Conservation (phyloP, 2,113 vertebrate genomes). For the Eidolon helvum region DNA sequence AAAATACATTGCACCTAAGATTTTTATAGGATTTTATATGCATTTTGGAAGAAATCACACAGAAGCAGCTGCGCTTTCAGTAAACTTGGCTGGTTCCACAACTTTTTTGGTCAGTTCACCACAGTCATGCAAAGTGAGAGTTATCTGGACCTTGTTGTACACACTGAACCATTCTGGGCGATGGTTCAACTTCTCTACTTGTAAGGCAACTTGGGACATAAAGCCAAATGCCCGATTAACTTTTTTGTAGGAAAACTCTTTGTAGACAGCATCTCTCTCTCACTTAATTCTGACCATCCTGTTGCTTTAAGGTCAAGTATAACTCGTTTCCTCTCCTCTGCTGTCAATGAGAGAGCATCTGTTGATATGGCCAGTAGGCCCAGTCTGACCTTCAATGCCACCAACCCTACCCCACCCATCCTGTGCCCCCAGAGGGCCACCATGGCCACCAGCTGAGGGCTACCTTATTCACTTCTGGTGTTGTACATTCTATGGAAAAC, state of each 20-base stretch:
- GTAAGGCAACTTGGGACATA: too few relatives aligned
- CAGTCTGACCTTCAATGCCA: too few relatives aligned
- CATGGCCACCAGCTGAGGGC: too few relatives aligned
- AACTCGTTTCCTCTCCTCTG: slow-evolving; percentile 89
- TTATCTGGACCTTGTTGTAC: slow-evolving; percentile 92
- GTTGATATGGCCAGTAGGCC: slow-evolving; percentile 78
- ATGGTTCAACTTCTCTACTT: too few relatives aligned
- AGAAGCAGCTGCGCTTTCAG: slow-evolving; percentile 89
- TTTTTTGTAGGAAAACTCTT: slow-evolving; percentile 95
- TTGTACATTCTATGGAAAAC: not conserved
- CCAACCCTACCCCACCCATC: too few relatives aligned
- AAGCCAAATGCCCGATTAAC: slow-evolving; percentile 89
- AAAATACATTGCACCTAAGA: not conserved
- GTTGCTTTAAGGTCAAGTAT: slow-evolving; percentile 89
- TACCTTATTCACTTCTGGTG: not conserved
- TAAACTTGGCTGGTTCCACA: slow-evolving; percentile 95
- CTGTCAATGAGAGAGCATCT: slow-evolving; percentile 87
- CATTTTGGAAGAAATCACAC: slow-evolving; percentile 67
- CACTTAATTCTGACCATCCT: slow-evolving; percentile 91
- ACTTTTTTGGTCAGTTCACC: slow-evolving; percentile 93
- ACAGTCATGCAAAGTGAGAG: slow-evolving; percentile 93
- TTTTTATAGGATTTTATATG: not conserved
- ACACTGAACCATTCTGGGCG: too few relatives aligned
- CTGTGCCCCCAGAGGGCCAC: too few relatives aligned
- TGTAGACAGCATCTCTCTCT: slow-evolving; percentile 94